Evolutionary conservation across 2,888 invertebrate genomes (phyloP), one percentile per base, ranked within the genome.

Genomic region (Amiota communis): DNA sequence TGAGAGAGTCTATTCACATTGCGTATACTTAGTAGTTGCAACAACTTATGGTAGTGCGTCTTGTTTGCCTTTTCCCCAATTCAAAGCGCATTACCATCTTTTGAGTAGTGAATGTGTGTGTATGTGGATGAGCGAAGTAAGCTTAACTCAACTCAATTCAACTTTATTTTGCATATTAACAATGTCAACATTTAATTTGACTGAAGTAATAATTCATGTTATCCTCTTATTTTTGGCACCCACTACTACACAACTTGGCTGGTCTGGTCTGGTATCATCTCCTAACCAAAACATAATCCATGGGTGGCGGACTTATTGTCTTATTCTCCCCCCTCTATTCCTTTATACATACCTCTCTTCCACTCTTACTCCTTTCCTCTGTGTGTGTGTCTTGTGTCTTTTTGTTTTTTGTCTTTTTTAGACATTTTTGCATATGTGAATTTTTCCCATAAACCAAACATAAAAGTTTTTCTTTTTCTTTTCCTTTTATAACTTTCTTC

Each of bases 171-270:
- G 48, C 53, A 51, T 68, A 53, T 68, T 53, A 68, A 49, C 49
- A 68, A 20, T 68, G 67, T 53, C 51, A 68, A 51, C 67, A 68
- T 68, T 53, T 68, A 68, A 68, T 68, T 68, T 68, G 23, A 23
- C 13, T 53, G 23, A 53, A 23, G 67, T 68, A 68, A 68, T 68
- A 68, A 68, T 68, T 68, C 47, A 53, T 53, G 67, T 68, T 68
- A 53, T 68, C 36, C 51, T 51, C 53, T 68, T 68, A 20, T 47
- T 47, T 46, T 46, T 36, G 46, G 10, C 46, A 64, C 8, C 15
- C 13, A 9, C 46, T 1, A 9, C 59, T 20, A 10, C 20, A 20
- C 59, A 59, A 10, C 11, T 59, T 17, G 59, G 13, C 20, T 59
- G 2, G 9, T 8, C 15, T 53, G 9, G n/a, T 10, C 53, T 1